Base-by-base conservation (phyloP, 1,140 invertebrate genomes). In the Teleopsis dalmanni region DNA sequence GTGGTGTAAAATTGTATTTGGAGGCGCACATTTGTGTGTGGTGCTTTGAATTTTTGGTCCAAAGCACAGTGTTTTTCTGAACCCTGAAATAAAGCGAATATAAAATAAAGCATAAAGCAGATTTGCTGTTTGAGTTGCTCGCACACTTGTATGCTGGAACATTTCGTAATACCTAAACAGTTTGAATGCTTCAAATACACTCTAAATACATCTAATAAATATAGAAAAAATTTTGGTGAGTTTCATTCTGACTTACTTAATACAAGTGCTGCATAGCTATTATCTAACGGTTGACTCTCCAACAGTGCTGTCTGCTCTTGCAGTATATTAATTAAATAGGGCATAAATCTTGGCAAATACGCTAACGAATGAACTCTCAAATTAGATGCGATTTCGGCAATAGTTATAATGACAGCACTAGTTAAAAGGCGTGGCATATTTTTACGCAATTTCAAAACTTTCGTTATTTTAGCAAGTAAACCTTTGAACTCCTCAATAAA, bases 331-430 rank as follows among this genome's bases (percentile, higher is more conserved):
- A 91, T 75, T 11, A 93, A 66, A n/a, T 78, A 73, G 1, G 89
- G 88, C 76, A 93, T 84, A 50, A 91, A 89, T 57, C 80, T 81
- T 10, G 83, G 78, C 9, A 94, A 70, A 36, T 78, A 78, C 0
- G 78, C 70, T 11, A 94, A 77, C 0, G 85, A 81, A 53, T 89
- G 81, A 0, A 81, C 82, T 61, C 83, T 83, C 44, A 92, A 74
- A 43, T 80, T 81, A 31, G 75, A 75, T 50, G 82, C 84, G 11
- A 93, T 68, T 73, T 94, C 89, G 1, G 86, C 85, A 4, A 92
- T 73, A 61, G 88, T 91, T 19, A 93, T 74, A 14, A 89, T 77
- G 10, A 85, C 75, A 36, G 82, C 87, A 0, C 83, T 85, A 57
- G 86, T 67, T 5, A 89, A 76, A 48, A 83, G 81, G 18, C 79